Evolutionary conservation across 2,113 vertebrate species (phyloP), one percentile per base, ranked within the genome.

Genomic region (Picathartes gymnocephalus): DNA sequence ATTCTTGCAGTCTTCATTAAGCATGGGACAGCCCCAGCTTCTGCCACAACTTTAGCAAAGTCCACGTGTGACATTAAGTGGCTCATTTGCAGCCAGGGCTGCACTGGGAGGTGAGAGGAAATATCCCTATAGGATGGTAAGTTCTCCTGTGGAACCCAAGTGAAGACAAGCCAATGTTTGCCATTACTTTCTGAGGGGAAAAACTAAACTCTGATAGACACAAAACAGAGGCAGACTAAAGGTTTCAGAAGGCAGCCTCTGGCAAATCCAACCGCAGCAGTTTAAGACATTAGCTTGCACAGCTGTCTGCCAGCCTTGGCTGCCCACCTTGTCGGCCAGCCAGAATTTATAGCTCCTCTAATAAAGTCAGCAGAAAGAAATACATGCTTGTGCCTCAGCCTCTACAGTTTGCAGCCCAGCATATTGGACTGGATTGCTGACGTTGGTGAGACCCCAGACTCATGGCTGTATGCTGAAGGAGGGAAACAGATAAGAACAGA

Each of bases 331-430:
- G 68, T 81, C 10, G 5, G 72, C 64, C 56, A 68, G 91, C 68
- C 88, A 90, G 88, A 62, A 96, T 92, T 94, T 93, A 96, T 10
- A 92, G 91, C 51, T 94, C 56, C 68, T 74, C 94, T 90, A 93
- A 95, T 88, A 96, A 93, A 94, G 82, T 64, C 92, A 92, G 95
- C 91, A 93, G 88, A 78, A 94, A 95, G 91, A 93, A 95, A 95
- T 74, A 95, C 56, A 94, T 5, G 83, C 72, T 62, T 86, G 71
- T 77, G 72, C 44, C 56, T 93, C 79, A 88, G 92, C 68, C 79
- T 58, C 88, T 65, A 33, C 54, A 90, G 33, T 47, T 72, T 12
- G 9, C 84, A 93, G 81, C 74, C 53, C 48, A 19, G 62, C 0
- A 2, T 61, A 39, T 80, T 11, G 61, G 74, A 28, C 64, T 33